A percentile compares a stretch with the other conserved stretches of the same genome.
Conservation (phyloP, 2,797 vertebrate species). For the Echeneis naucrates region DNA sequence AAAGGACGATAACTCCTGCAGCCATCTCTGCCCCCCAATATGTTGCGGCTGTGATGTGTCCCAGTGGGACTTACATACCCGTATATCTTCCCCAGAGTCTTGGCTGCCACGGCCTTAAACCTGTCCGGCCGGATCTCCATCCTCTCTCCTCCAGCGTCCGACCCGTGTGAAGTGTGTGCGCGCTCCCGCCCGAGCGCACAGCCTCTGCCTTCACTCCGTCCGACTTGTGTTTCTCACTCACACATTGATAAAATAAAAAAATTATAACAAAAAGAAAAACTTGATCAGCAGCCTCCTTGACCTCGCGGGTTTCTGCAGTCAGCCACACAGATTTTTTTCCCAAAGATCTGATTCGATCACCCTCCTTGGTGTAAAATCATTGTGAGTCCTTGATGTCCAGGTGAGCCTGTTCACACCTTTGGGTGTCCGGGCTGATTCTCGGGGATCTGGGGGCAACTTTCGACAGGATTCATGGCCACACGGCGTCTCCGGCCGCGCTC, state of each 20-base stretch:
- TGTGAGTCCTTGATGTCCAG: constrained; percentile 34
- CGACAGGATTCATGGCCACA: constrained; percentile 57
- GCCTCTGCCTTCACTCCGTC: constrained; percentile 50
- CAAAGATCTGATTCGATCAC: constrained; percentile 32
- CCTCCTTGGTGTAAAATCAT: constrained; percentile 48
- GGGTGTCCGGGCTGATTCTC: constrained; percentile 28
- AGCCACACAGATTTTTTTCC: constrained; percentile 17
- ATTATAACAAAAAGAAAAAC: background rate
- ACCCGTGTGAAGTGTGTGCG: constrained; percentile 67
- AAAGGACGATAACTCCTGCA: background rate
- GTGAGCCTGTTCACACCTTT: constrained; percentile 40
- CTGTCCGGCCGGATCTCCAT: constrained; percentile 88
- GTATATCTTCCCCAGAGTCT: constrained; percentile 85
- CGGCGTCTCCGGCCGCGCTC: constrained; percentile 78
- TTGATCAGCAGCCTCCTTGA: constrained; percentile 23
- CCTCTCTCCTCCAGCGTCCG: constrained; percentile 78
- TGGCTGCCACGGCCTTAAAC: constrained; percentile 84
- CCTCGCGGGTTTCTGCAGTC: background rate
- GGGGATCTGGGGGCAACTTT: constrained; percentile 54
- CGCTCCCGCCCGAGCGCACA: constrained; percentile 73
- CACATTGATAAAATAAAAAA: constrained; percentile 34
- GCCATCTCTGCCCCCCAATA: background rate
- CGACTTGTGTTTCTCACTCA: constrained; percentile 56
- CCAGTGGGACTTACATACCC: constrained; percentile 73
- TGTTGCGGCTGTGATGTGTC: background rate